Evolutionary conservation across 35 echinoderm and acorn worm species (phyloP), one percentile per base, ranked within the genome.

Genomic region (Apostichopus californicus): DNA sequence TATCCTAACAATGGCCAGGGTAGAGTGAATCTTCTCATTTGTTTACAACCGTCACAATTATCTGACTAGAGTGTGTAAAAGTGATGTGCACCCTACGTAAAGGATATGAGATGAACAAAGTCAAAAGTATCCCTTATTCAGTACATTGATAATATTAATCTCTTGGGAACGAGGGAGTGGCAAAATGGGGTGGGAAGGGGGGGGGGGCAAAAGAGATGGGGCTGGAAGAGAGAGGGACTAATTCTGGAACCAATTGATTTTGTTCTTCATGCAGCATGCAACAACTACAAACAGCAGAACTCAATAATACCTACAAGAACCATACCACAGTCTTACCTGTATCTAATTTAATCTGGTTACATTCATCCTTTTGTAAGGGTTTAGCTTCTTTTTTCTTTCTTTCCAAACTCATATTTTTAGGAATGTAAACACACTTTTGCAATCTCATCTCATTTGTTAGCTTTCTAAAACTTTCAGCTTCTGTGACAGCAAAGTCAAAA

Each of bases 361-460:
- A 11, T 68, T 68, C 11, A 68, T 17, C 18, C 18, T 68, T 68
- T 68, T 4, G 64, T 68, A 55, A 55, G 6, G 46, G 12, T 70
- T 56, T 88, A 22, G 20, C 55, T 9, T 21, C 23, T 61, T 88
- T 60, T 71, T 91, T 80, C 90, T 91, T 91, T 6, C 6, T 18
- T 56, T 58, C 56, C 73, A 46, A 46, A 46, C 34, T 46, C 34
- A 54, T 72, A 5, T 78, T 73, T 59, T 87, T 72, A 57, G 65
- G 73, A 24, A 75, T 57, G 55, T 77, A 93, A 18, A 93, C 82
- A 93, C 92, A 93, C 60, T 78, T 93, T 46, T 22, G 9, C 9
- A 78, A 17, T 85, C 92, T 93, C 92, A 87, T 68, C 21, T 88
- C 83, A 88, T 77, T 77, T 9, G 70, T 87, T 2, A 93, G 58